These are phyloP conservation scores for Myiagra hebetior DNA, from an alignment of 2,113 vertebrate genomes.

Conservation along the genomic window DNA sequence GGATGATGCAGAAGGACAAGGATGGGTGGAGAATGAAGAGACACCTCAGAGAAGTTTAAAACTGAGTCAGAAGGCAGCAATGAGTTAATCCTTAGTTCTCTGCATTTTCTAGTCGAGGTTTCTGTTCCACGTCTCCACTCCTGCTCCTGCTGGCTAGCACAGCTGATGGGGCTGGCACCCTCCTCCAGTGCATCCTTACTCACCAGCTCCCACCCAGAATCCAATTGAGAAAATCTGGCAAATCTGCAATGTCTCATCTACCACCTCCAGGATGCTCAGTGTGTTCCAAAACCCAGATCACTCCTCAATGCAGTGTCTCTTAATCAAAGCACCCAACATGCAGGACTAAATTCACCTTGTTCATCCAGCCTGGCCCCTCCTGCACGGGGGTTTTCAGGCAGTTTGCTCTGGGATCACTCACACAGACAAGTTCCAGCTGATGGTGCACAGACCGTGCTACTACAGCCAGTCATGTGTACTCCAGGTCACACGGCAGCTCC, in stretches of 20 bases:
- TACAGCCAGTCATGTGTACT: fast-evolving
- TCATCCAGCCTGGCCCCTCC: neutral
- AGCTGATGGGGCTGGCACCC: neutral
- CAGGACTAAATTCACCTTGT: neutral
- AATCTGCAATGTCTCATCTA: neutral
- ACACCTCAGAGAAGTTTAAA: neutral
- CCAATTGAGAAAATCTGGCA: neutral
- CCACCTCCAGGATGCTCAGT: neutral
- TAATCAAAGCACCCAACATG: neutral
- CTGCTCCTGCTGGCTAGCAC: neutral
- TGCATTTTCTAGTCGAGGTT: neutral
- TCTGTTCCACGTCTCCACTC: neutral
- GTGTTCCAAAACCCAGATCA: neutral
- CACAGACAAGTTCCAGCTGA: neutral
- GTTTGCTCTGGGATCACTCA: neutral
- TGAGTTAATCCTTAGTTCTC: neutral
- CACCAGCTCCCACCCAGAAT: slow-evolving; percentile 11
- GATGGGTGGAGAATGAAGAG: neutral
- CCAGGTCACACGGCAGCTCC: neutral
- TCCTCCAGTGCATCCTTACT: neutral
- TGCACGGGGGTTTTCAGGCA: neutral
- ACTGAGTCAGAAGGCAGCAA: neutral
- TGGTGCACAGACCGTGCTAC: fast-evolving
- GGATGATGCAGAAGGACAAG: neutral
- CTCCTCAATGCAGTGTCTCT: neutral